These are phyloP conservation scores for Scrobipalpa costella DNA, from an alignment of 2,888 invertebrate species.

Conservation along the genomic window DNA sequence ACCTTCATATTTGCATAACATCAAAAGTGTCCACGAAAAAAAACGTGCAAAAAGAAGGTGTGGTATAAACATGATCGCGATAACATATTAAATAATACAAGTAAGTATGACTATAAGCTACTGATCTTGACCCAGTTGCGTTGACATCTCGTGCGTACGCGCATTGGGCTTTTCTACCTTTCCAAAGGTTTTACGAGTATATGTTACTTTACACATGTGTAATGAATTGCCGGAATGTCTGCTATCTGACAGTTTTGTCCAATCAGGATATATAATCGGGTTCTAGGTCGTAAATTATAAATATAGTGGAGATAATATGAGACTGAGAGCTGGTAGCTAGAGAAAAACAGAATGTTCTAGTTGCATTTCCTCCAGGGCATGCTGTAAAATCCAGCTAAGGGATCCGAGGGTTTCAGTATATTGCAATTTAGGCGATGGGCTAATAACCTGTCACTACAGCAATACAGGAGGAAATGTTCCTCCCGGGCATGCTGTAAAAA, in stretches of 20 bases:
- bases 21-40: background rate
- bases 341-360: too few relatives aligned
- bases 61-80: background rate
- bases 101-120: background rate
- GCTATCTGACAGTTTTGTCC: background rate
- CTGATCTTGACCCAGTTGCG: conserved; percentile 16
- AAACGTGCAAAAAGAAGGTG: background rate
- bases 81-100: conserved; percentile 2
- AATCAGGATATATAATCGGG: too few relatives aligned
- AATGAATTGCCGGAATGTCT: background rate
- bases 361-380: too few relatives aligned
- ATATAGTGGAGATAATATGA: too few relatives aligned
- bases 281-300: too few relatives aligned
- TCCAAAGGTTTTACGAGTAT: background rate
- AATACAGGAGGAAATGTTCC: too few relatives aligned
- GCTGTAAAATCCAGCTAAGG: too few relatives aligned
- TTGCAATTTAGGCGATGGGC: too few relatives aligned
- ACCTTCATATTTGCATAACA: background rate
- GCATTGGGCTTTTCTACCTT: conserved; percentile 14
- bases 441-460: too few relatives aligned
- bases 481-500: too few relatives aligned
- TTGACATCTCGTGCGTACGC: conserved; percentile 1
- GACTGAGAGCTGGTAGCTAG: too few relatives aligned
- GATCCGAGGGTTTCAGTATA: too few relatives aligned
- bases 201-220: background rate